A percentile compares a stretch with the other conserved stretches of the same genome.
Conservation (phyloP, 1,140 invertebrate genomes). For the Ctenoplectra terminalis region DNA sequence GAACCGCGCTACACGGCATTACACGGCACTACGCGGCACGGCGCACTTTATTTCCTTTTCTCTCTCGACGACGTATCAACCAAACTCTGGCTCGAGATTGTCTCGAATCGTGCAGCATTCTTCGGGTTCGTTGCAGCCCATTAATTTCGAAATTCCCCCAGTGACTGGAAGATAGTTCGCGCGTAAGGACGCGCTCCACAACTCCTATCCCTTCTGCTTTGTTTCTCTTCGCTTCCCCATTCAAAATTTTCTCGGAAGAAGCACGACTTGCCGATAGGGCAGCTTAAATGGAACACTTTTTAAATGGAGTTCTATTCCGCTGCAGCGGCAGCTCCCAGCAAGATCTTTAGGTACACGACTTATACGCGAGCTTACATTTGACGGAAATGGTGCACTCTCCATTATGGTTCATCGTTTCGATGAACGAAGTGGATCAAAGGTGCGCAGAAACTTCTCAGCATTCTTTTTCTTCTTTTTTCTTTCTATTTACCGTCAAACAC, state of each 20-base stretch:
- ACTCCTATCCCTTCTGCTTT: background rate
- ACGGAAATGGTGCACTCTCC: conserved; percentile 41
- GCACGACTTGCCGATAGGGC: background rate
- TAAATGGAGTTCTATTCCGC: conserved; percentile 21
- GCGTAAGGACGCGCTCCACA: conserved; percentile 4
- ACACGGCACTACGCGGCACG: too few relatives aligned
- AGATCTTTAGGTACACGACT: background rate
- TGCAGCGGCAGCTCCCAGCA: background rate
- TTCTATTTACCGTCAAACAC: conserved; percentile 13
- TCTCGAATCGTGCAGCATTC: background rate
- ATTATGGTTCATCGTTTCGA: conserved; percentile 58
- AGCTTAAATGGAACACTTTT: conserved; percentile 9
- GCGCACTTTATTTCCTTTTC: conserved; percentile 21
- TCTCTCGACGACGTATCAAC: background rate
- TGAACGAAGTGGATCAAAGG: conserved; percentile 41
- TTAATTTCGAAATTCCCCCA: conserved; percentile 36
- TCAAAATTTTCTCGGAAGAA: background rate
- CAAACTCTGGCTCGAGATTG: background rate
- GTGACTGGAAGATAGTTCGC: background rate
- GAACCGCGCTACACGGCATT: too few relatives aligned
- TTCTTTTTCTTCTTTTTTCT: background rate
- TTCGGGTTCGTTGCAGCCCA: background rate
- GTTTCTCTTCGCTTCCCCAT: background rate
- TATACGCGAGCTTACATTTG: background rate
- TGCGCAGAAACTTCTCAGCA: conserved; percentile 41